phyloP scores from a whole-genome alignment of 2,113 vertebrate genomes.

The Carettochelys insculpta region DNA sequence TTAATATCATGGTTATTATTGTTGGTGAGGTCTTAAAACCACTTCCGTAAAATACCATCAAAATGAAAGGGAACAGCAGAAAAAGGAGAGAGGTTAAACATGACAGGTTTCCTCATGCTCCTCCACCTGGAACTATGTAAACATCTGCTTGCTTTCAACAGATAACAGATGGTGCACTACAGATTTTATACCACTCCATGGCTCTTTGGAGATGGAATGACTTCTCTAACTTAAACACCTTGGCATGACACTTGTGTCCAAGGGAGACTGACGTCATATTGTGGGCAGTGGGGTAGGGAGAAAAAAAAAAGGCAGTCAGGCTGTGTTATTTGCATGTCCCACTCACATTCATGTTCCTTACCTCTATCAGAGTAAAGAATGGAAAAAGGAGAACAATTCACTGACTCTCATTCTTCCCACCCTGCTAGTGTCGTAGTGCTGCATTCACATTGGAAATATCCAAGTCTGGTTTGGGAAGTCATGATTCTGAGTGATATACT shows the following conservation, averaged over 20 bases:
- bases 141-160: not conserved
- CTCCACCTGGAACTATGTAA: not conserved
- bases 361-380: not conserved
- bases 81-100: not conserved
- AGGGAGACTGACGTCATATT: not conserved
- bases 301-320: not conserved
- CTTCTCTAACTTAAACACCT: not conserved
- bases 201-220: not conserved
- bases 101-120: not conserved
- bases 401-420: not conserved
- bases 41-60: not conserved
- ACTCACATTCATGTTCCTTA: not conserved
- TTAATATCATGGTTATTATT: not conserved
- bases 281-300: not conserved
- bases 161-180: not conserved
- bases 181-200: too few species aligned
- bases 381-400: not conserved
- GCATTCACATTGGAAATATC: not conserved
- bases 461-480: rapidly evolving
- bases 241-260: too few species aligned
- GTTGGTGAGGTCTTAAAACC: not conserved
- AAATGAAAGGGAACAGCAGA: rapidly evolving
- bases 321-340: rapidly evolving
- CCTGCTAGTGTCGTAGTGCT: not conserved
- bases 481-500: rapidly evolving